A percentile compares a stretch with the other conserved stretches of the same genome.
phyloP scores from a whole-genome alignment of 2,113 vertebrate genomes.

The Charina bottae region DNA sequence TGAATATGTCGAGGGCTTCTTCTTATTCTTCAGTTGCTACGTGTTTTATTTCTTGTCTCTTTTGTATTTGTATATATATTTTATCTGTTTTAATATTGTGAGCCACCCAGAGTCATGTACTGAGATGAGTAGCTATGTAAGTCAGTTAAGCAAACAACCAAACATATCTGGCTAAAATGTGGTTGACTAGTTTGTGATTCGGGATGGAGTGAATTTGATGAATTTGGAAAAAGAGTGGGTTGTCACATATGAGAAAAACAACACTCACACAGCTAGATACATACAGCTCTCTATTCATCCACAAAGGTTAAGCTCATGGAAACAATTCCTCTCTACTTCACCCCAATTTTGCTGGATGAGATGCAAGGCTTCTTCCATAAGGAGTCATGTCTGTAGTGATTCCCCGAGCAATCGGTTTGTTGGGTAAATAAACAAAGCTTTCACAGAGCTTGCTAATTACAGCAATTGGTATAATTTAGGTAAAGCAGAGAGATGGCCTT shows the following conservation, averaged over 20 bases:
- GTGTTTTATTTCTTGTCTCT: background rate
- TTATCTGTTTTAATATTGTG: background rate
- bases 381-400: background rate
- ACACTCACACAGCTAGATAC: background rate
- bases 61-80: background rate
- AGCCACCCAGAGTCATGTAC: background rate
- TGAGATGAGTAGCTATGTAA: background rate
- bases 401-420: background rate
- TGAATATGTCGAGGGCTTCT: background rate
- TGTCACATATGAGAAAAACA: background rate
- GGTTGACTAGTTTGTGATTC: background rate
- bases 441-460: conserved; percentile 31
- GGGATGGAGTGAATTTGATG: background rate
- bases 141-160: background rate
- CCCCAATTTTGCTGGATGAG: background rate
- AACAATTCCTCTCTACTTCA: background rate
- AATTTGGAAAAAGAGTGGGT: background rate
- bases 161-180: background rate
- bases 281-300: background rate
- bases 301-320: background rate
- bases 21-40: background rate
- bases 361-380: too few relatives aligned
- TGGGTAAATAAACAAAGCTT: conserved; percentile 11
- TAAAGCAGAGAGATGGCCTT: conserved; percentile 6
- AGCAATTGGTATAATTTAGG: conserved; percentile 22